phyloP scores from a whole-genome alignment of 2,113 vertebrate genomes.

The Bos taurus region DNA sequence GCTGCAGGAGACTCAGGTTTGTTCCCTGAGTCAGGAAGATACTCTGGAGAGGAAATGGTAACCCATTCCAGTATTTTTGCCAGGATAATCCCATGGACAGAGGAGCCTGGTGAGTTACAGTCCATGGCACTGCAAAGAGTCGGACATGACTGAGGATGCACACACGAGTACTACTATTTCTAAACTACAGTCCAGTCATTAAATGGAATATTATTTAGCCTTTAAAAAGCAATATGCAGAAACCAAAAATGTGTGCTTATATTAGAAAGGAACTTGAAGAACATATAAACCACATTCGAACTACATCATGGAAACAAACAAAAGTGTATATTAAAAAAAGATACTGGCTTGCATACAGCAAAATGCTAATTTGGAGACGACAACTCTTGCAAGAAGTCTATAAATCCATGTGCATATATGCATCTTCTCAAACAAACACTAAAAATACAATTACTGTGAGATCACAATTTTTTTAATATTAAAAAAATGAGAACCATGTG shows the following conservation, averaged over 20 bases:
- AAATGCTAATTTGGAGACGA: neutral
- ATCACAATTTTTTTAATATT: neutral
- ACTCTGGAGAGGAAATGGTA: neutral
- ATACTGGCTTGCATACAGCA: neutral
- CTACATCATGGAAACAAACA: neutral
- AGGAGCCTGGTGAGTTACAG: neutral
- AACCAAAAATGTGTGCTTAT: neutral
- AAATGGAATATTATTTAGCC: neutral
- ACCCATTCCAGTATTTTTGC: neutral
- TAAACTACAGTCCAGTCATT: neutral
- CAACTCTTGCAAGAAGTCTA: neutral
- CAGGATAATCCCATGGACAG: neutral
- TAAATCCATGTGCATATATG: neutral
- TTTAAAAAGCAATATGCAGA: neutral
- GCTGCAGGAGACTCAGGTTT: neutral
- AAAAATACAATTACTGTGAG: neutral
- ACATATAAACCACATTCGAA: neutral
- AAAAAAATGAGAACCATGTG: neutral
- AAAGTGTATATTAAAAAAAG: neutral
- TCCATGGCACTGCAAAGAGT: neutral
- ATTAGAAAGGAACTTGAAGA: neutral
- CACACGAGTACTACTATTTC: neutral
- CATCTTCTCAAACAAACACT: neutral
- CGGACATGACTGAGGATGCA: neutral
- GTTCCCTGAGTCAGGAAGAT: neutral